Evolutionary conservation across 2,888 invertebrate genomes (phyloP).

Genomic region (Cheilosia pagana): DNA sequence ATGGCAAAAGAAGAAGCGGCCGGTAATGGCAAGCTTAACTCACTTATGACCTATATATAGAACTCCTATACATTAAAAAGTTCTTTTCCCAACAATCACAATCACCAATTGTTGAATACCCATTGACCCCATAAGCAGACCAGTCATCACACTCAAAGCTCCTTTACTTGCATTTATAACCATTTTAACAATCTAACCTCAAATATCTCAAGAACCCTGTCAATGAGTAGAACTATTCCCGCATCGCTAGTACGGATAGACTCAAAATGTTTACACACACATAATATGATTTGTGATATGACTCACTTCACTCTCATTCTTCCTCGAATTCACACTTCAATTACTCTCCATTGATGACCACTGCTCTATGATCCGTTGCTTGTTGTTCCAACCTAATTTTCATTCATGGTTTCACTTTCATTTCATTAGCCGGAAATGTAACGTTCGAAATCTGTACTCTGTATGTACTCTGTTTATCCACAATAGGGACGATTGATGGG

Average conservation of each 20-base stretch:
- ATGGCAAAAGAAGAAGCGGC: no score
- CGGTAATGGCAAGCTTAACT: no score
- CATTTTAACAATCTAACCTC: no score
- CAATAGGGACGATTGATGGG: constrained; percentile 5
- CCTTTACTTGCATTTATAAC: no score
- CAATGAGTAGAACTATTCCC: no score
- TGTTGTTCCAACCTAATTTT: constrained; percentile 15
- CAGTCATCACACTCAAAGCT: no score
- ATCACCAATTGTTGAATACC: no score
- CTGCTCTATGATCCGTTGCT: constrained; percentile 3
- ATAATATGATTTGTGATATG: background rate
- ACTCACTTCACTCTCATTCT: constrained; percentile 5
- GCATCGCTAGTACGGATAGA: no score
- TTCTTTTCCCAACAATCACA: no score
- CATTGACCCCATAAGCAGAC: no score
- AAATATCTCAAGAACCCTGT: no score
- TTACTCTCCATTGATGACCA: constrained; percentile 17
- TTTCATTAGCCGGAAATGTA: constrained; percentile 3
- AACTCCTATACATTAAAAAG: background rate
- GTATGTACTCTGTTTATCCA: background rate
- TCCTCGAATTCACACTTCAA: constrained; percentile 36
- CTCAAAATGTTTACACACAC: background rate
- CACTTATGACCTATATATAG: no score
- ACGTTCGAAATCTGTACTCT: background rate
- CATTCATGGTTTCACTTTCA: constrained; percentile 37